A percentile compares a stretch with the other conserved stretches of the same genome.
Evolutionary conservation across 2,797 vertebrate species (phyloP).

Genomic region (Dermochelys coriacea): DNA sequence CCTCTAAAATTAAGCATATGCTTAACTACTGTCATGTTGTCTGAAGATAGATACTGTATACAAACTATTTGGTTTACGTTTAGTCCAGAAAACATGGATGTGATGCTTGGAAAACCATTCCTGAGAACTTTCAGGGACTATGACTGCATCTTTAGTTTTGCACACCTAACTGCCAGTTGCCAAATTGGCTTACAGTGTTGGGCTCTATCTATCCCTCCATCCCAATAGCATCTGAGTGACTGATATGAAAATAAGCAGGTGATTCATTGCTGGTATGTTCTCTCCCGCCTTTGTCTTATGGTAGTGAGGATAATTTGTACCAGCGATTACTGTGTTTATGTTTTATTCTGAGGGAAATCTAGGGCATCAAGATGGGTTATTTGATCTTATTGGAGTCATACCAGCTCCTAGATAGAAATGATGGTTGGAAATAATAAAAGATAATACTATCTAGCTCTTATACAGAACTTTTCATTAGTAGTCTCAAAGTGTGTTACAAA

Average conservation of each 20-base stretch:
- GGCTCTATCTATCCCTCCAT: slow-evolving; percentile 28
- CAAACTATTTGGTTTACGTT: neutral
- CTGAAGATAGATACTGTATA: neutral
- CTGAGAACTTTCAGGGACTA: slow-evolving; percentile 27
- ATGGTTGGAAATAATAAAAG: neutral
- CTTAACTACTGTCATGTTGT: neutral
- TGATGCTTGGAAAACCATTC: slow-evolving; percentile 21
- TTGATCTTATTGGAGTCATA: neutral
- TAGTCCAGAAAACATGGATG: neutral
- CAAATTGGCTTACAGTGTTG: slow-evolving; percentile 25
- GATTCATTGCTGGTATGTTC: slow-evolving; percentile 8
- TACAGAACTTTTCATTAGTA: neutral
- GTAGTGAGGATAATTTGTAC: neutral
- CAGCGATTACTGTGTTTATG: neutral
- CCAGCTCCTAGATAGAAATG: neutral
- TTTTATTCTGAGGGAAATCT: slow-evolving; percentile 19
- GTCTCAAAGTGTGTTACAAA: neutral
- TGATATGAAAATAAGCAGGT: slow-evolving; percentile 34
- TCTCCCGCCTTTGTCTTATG: slow-evolving; percentile 27
- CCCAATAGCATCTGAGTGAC: slow-evolving; percentile 21
- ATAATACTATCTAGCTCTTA: neutral
- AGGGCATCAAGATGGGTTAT: rapidly evolving
- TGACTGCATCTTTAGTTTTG: neutral
- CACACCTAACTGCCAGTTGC: slow-evolving; percentile 53
- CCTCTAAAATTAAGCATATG: neutral